Percentiles rank a stretch among this genome's conserved stretches.
Evolutionary conservation across 1,140 invertebrate genomes (phyloP).

Genomic region (Bombus terrestris): DNA sequence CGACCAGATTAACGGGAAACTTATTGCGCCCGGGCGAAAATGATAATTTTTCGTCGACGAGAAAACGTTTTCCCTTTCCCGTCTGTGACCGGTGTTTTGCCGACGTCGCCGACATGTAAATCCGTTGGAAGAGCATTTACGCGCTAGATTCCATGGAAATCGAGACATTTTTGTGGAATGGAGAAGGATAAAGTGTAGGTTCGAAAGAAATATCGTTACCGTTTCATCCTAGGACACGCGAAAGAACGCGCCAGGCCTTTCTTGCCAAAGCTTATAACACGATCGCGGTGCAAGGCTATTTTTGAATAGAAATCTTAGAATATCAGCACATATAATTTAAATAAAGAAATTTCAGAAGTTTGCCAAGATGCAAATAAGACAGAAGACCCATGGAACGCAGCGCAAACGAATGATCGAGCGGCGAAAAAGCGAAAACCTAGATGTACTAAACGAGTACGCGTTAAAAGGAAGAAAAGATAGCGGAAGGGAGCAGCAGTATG

Average conservation of each 20-base stretch:
- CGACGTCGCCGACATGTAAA: constrained; percentile 2
- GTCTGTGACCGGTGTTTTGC: constrained; percentile 4
- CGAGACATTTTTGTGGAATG: not conserved
- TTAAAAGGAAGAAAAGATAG: not conserved
- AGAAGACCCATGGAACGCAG: no score
- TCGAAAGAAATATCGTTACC: not conserved
- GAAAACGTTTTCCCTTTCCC: not conserved
- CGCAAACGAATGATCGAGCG: no score
- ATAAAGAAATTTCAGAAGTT: no score
- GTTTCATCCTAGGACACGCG: not conserved
- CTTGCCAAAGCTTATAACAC: not conserved
- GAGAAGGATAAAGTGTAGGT: not conserved
- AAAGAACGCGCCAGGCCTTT: no score
- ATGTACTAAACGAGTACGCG: not conserved
- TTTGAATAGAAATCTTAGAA: not conserved
- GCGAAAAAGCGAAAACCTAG: no score
- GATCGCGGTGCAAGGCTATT: not conserved
- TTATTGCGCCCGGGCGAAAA: constrained; percentile 54
- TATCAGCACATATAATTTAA: no score
- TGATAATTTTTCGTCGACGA: constrained; percentile 17
- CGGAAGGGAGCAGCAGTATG: not conserved
- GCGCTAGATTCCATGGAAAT: not conserved
- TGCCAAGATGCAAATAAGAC: no score
- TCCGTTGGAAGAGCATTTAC: not conserved
- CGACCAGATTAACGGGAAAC: constrained; percentile 65